Evolutionary conservation across 2,113 vertebrate genomes (phyloP), one percentile per base, ranked within the genome.

Genomic region (Baryphthengus martii): DNA sequence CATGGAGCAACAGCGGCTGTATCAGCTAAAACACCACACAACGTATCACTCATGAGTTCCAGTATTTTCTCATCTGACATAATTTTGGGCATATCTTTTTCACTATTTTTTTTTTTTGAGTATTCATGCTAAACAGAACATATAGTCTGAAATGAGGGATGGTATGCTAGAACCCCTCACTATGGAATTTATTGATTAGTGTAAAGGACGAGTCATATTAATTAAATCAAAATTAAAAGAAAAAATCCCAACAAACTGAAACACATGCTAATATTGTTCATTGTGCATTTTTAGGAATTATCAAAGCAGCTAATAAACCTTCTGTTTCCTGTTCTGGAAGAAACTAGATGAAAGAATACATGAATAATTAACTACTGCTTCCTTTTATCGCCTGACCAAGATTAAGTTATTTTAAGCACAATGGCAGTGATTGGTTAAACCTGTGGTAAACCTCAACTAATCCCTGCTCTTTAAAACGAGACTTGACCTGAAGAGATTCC

Each of bases 401-500:
- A 92, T 96, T 86, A 94, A 61, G 68, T 86, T 96, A 96, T 96
- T 92, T 94, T 93, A 86, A 96, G 93, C 37, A 52, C 70, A 67
- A 29, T 24, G 31, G 44, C 47, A 75, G 79, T 40, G 90, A 96
- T 96, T 95, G 95, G 92, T 72, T 95, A 77, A 90, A 91, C 63
- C 63, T 40, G 6, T 13, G 17, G 65, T 93, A 96, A 97, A 95
- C 33, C 88, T 72, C 42, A 42, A 86, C 67, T 97, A 97, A 97
- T 97, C 95, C 88, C 55, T 17, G 1, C 45, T 91, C 81, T 94
- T 96, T 96, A 90, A 94, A 95, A 96, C 79, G 86, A 91, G 85
- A 81, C 85, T 44, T 97, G 92, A 96, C 95, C 96, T 96, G 95
- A 92, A 90, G 88, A 85, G 88, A 96, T 92, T 90, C 92, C 19